Percentiles rank a stretch among this genome's conserved stretches.
phyloP scores from a whole-genome alignment of 2,797 vertebrate genomes.

The Nothura maculosa region DNA sequence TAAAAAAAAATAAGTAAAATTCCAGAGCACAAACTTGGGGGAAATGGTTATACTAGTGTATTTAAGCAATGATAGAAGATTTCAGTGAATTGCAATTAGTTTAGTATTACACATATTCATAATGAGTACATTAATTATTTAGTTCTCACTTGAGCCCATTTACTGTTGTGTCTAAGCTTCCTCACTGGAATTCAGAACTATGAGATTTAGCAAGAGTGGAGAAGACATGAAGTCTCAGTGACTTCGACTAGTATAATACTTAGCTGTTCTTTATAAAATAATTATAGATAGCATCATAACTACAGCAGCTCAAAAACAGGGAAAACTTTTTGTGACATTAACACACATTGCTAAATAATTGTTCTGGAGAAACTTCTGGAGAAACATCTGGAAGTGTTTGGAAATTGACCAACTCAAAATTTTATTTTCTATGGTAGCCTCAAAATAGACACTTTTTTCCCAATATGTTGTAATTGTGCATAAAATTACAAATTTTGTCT shows the following conservation, averaged over 20 bases:
- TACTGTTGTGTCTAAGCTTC: neutral
- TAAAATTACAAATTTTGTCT: neutral
- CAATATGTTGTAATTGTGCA: neutral
- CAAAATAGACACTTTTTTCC: neutral
- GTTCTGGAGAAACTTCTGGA: neutral
- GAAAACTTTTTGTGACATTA: neutral
- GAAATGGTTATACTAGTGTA: neutral
- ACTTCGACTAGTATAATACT: neutral
- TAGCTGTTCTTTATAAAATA: neutral
- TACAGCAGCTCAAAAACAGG: neutral
- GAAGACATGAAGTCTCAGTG: neutral
- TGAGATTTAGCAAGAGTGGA: neutral
- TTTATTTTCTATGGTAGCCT: neutral
- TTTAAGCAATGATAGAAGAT: neutral
- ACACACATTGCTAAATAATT: neutral
- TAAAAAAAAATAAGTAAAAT: neutral
- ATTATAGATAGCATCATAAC: neutral
- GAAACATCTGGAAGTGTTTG: neutral
- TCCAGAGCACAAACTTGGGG: neutral
- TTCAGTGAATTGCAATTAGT: neutral
- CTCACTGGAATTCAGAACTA: neutral
- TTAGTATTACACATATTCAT: neutral
- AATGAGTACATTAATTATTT: neutral
- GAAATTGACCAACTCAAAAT: neutral
- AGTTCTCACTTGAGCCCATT: neutral